Evolutionary conservation across 2,888 invertebrate species (phyloP).

Genomic region (Cheilosia vernalis): DNA sequence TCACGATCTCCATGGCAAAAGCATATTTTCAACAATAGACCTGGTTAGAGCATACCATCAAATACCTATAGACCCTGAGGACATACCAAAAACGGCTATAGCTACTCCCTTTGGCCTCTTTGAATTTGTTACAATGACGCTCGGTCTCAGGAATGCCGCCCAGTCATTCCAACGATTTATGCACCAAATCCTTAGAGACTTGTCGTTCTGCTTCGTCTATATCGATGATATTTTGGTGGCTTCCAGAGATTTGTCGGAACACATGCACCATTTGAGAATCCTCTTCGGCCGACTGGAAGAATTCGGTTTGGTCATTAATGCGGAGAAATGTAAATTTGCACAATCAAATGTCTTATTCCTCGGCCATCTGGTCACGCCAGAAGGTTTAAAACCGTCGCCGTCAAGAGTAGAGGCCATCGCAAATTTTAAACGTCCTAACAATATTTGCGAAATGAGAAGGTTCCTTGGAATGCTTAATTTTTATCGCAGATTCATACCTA

Average conservation of each 20-base stretch:
- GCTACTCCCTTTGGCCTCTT: constrained; percentile 79
- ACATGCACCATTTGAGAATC: constrained; percentile 64
- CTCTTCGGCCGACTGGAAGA: constrained; percentile 73
- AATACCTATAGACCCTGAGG: constrained; percentile 37
- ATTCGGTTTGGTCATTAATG: constrained; percentile 73
- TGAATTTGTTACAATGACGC: constrained; percentile 78
- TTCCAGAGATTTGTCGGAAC: constrained; percentile 56
- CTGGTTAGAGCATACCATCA: constrained; percentile 57
- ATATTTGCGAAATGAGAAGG: constrained; percentile 53
- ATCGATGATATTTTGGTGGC: constrained; percentile 77
- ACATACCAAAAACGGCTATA: constrained; percentile 70
- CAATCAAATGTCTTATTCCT: constrained; percentile 24
- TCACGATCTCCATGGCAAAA: constrained; percentile 42
- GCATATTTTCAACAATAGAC: constrained; percentile 57
- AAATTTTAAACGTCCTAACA: constrained; percentile 45
- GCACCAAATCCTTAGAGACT: constrained; percentile 75
- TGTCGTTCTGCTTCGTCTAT: constrained; percentile 76
- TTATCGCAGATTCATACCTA: constrained; percentile 29
- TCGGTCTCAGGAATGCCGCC: constrained; percentile 79
- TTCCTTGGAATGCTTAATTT: constrained; percentile 71
- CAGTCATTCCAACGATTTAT: constrained; percentile 80
- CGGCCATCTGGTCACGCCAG: constrained; percentile 42
- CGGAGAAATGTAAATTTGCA: too few relatives aligned
- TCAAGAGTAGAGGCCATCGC: constrained; percentile 55
- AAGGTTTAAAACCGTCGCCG: constrained; percentile 57